These are phyloP conservation scores for Hemichromis elongatus DNA, from an alignment of 2,113 vertebrate genomes.

Conservation along the genomic window DNA sequence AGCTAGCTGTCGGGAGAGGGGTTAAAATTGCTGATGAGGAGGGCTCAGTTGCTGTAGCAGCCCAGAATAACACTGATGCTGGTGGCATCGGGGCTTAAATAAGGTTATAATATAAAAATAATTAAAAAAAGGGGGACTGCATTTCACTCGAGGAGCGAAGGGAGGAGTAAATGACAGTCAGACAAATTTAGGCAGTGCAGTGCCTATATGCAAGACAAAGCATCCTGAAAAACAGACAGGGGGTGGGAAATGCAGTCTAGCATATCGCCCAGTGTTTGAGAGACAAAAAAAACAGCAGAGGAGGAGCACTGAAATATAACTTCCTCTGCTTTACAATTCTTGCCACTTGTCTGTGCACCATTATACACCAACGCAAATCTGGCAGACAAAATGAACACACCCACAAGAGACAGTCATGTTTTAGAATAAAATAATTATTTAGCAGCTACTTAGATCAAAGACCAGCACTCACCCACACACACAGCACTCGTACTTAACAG, in stretches of 20 bases:
- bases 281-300: not conserved
- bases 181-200: not conserved
- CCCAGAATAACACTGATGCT: constrained; percentile 50
- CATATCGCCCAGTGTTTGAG: not conserved
- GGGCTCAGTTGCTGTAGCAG: constrained; percentile 32
- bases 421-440: constrained; percentile 22
- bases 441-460: constrained; percentile 40
- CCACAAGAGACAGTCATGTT: constrained; percentile 7
- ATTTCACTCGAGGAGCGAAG: not conserved
- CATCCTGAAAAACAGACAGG: not conserved
- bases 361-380: not conserved
- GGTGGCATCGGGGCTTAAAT: constrained; percentile 53
- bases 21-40: constrained; percentile 43
- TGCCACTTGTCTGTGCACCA: not conserved
- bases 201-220: not conserved
- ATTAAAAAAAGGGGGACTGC: not conserved
- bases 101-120: not conserved
- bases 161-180: constrained; percentile 17
- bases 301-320: not conserved
- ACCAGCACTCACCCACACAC: constrained; percentile 37
- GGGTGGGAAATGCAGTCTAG: not conserved
- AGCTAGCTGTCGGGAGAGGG: constrained; percentile 12
- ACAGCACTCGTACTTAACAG: constrained; percentile 15
- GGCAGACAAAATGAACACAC: constrained; percentile 25
- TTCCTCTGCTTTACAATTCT: constrained; percentile 14